phyloP scores from a whole-genome alignment of 2,888 invertebrate species.

The Hydriomena furcata region DNA sequence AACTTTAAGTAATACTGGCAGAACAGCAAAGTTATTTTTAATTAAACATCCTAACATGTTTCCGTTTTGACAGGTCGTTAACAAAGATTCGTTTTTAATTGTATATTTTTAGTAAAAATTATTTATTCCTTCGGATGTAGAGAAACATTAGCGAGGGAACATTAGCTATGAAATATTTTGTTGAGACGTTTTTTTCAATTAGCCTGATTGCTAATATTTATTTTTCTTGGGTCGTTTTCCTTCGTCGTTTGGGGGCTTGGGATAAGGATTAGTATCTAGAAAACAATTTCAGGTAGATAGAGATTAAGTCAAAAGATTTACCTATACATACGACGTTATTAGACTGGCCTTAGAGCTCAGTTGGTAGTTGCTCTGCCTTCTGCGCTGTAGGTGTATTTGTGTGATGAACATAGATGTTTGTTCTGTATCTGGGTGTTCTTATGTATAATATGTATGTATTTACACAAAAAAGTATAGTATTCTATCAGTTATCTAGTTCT shows the following conservation, averaged over 20 bases:
- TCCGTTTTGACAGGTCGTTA: constrained; percentile 31
- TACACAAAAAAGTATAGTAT: too few species aligned
- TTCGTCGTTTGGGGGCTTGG: constrained; percentile 27
- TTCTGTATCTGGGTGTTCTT: too few species aligned
- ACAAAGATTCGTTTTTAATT: constrained; percentile 66
- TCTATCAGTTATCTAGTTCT: too few species aligned
- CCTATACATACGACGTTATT: too few species aligned
- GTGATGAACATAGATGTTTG: too few species aligned
- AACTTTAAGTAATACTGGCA: too few species aligned
- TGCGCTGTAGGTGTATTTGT: too few species aligned
- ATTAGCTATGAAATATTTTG: constrained; percentile 68
- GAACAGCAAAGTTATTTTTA: constrained; percentile 5
- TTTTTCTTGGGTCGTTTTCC: constrained; percentile 36
- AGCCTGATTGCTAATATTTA: constrained; percentile 63
- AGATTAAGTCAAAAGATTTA: constrained; percentile 3
- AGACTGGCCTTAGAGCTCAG: too few species aligned
- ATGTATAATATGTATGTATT: too few species aligned
- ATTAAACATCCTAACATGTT: constrained; percentile 12
- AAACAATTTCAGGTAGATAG: constrained; percentile 8
- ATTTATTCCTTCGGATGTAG: constrained; percentile 37
- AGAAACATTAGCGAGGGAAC: constrained; percentile 63
- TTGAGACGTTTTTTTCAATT: constrained; percentile 66
- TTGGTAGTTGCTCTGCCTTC: too few species aligned
- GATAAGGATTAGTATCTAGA: constrained; percentile 23
- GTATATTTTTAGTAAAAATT: constrained; percentile 48